Evolutionary conservation across 2,113 vertebrate genomes (phyloP), one percentile per base, ranked within the genome.

Genomic region (Cyprinus carpio): DNA sequence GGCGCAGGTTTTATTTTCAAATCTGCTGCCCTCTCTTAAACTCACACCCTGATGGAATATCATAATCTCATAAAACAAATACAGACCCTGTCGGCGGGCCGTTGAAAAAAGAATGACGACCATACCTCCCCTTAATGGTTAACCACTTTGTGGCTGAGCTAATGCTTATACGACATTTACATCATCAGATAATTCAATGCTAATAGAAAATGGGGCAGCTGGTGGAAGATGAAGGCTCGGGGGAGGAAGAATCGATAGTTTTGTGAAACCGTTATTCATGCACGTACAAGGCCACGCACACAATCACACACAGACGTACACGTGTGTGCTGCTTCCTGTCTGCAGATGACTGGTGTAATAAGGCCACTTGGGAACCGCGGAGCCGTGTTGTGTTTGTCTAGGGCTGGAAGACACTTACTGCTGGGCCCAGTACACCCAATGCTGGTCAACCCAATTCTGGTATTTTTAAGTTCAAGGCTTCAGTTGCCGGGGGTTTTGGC

Each of bases 111-210:
- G 40, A 62, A 75, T 82, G 23, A 37, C 46, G 62, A 62, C 67
- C 67, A 31, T 54, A 65, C 27, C 40, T 56, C 56, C 54, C 37
- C 71, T 58, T 71, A 86, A 86, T 72, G 76, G 23, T 34, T 43
- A 25, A 67, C 49, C 65, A 84, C 60, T 84, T 82, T 86, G 75
- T 80, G 75, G 75, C 81, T 86, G 76, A 87, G 64, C 64, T 83
- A 85, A 78, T 83, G 81, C 86, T 77, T 56, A 75, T 76, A 60
- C 62, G 84, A 89, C n/a, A n/a, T n/a, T 87, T 85, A 87, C 81
- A 84, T 78, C 86, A 72, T 84, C 62, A 27, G 62, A 77, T 89
- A 84, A 89, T 86, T 79, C 71, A 86, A 86, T 76, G 76, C 86
- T 86, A 75, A 82, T 84, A 81, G 80, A 69, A 85, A 74, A 81